Percentiles rank a stretch among this genome's conserved stretches.
Conservation (phyloP, 1,140 invertebrate genomes). For the Macrobrachium nipponense region DNA sequence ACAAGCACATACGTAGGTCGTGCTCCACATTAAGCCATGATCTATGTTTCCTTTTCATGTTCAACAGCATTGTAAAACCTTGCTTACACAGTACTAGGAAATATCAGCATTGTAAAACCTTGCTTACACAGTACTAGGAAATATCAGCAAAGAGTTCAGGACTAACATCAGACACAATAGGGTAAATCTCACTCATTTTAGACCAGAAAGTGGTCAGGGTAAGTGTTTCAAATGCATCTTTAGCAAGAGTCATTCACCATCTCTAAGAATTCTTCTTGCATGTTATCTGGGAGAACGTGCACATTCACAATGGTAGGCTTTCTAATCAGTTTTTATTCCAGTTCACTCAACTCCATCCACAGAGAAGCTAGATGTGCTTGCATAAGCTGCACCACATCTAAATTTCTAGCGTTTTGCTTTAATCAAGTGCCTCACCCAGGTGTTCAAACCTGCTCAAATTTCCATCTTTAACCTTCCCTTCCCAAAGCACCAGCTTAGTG, state of each 20-base stretch:
- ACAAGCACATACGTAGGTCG: neutral
- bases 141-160: neutral
- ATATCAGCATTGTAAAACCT: neutral
- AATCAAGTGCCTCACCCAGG: too few relatives aligned
- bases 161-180: neutral
- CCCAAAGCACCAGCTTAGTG: too few relatives aligned
- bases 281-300: neutral
- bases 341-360: too few relatives aligned
- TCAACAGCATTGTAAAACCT: too few relatives aligned
- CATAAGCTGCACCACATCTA: too few relatives aligned
- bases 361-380: too few relatives aligned
- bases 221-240: slow-evolving; percentile 17
- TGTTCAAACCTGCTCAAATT: too few relatives aligned
- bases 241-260: slow-evolving; percentile 10
- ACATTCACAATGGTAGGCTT: neutral
- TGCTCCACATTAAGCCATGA: neutral
- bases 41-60: slow-evolving; percentile 12
- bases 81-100: neutral
- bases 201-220: neutral
- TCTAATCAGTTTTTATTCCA: slow-evolving; percentile 3
- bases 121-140: neutral
- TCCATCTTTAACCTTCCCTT: too few relatives aligned
- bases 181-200: neutral
- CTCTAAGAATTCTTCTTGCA: slow-evolving; percentile 15
- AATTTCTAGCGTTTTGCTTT: too few relatives aligned